A percentile compares a stretch with the other conserved stretches of the same genome.
Conservation (phyloP, 2,888 invertebrate genomes). For the Mactromeris polynyma region DNA sequence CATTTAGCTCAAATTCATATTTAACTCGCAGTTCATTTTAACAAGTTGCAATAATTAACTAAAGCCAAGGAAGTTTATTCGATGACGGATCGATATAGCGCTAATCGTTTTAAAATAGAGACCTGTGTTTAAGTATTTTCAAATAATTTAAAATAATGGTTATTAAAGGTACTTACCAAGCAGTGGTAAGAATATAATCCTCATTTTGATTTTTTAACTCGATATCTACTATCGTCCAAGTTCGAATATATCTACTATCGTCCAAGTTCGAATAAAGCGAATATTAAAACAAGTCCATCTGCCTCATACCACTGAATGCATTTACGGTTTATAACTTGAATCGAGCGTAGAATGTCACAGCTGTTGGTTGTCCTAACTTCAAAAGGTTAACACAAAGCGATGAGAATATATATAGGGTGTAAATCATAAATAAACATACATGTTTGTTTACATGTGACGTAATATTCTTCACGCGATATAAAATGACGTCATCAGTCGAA, state of each 20-base stretch:
- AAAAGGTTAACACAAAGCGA: too few species aligned
- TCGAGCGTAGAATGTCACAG: neutral
- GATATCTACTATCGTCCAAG: neutral
- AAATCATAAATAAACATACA: neutral
- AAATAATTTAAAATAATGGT: too few species aligned
- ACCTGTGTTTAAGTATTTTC: too few species aligned
- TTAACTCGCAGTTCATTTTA: too few species aligned
- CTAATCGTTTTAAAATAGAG: too few species aligned
- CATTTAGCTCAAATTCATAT: too few species aligned
- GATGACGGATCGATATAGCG: too few species aligned
- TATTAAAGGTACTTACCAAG: neutral
- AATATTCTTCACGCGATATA: neutral
- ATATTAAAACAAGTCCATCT: neutral
- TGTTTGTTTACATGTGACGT: constrained; percentile 5
- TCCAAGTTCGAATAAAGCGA: neutral
- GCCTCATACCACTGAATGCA: neutral
- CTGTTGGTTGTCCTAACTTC: neutral
- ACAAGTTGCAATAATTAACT: too few species aligned
- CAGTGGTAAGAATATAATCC: neutral
- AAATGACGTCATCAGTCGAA: neutral
- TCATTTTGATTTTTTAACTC: neutral
- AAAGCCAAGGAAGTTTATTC: too few species aligned
- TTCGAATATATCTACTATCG: too few species aligned
- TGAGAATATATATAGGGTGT: neutral
- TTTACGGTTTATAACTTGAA: neutral